Evolutionary conservation across 2,888 invertebrate genomes (phyloP).

Genomic region (Allolobophora icterica): DNA sequence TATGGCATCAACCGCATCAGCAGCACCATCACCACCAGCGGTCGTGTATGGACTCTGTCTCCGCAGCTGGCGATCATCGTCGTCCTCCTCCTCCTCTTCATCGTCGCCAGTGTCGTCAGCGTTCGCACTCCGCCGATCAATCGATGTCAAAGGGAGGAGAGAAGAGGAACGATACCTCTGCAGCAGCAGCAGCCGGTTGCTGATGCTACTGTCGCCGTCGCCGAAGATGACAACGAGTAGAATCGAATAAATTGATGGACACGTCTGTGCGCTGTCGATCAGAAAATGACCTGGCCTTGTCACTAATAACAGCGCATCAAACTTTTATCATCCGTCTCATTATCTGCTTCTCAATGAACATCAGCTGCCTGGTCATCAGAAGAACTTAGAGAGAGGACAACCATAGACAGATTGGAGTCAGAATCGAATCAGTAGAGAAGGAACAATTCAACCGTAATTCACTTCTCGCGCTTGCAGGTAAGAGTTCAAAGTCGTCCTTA

Average conservation of each 20-base stretch:
- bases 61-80: neutral
- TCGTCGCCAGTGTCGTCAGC: neutral
- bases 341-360: neutral
- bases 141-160: constrained; percentile 24
- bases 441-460: neutral
- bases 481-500: neutral
- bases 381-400: neutral
- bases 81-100: neutral
- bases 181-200: neutral
- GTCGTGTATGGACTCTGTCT: constrained; percentile 12
- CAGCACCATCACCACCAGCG: neutral
- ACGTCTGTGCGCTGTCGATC: neutral
- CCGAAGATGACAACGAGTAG: neutral
- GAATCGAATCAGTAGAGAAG: neutral
- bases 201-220: neutral
- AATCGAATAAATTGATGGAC: neutral
- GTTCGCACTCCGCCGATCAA: neutral
- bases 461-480: neutral
- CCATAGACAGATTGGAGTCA: neutral
- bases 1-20: neutral
- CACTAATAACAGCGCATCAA: neutral
- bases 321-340: constrained; percentile 9
- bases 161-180: neutral
- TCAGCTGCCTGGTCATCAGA: neutral
- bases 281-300: neutral